phyloP scores from a whole-genome alignment of 2,113 vertebrate species.

The Dromas ardeola region DNA sequence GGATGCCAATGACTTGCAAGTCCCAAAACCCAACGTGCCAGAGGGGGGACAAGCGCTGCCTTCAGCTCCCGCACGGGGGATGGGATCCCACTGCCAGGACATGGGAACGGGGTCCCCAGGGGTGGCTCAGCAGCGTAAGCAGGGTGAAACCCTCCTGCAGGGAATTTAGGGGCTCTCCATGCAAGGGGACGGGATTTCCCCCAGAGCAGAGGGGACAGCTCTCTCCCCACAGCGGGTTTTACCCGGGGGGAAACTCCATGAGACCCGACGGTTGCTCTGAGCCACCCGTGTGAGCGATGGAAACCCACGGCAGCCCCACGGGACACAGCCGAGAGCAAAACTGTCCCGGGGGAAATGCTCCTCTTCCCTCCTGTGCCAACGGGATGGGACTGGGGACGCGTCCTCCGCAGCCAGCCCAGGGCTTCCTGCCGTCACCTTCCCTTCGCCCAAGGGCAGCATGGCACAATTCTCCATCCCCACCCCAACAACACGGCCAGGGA shows the following conservation, averaged over 20 bases:
- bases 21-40: background rate
- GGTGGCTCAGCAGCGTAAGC: background rate
- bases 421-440: background rate
- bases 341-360: background rate
- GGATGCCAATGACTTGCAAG: accelerated
- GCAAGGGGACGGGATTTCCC: background rate
- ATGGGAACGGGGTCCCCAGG: accelerated
- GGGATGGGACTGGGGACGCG: background rate
- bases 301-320: background rate
- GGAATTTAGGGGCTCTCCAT: background rate
- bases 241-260: background rate
- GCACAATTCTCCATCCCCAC: background rate
- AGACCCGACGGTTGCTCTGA: background rate
- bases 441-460: background rate
- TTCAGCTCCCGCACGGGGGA: background rate
- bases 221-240: background rate
- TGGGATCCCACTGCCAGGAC: background rate
- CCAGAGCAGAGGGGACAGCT: background rate
- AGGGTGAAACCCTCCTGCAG: background rate
- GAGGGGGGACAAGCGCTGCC: background rate
- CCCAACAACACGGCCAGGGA: accelerated
- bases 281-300: accelerated
- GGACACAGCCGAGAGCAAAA: accelerated
- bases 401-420: background rate
- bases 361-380: background rate